Evolutionary conservation across 2,113 vertebrate genomes (phyloP).

Genomic region (Cyanoliseus patagonus): DNA sequence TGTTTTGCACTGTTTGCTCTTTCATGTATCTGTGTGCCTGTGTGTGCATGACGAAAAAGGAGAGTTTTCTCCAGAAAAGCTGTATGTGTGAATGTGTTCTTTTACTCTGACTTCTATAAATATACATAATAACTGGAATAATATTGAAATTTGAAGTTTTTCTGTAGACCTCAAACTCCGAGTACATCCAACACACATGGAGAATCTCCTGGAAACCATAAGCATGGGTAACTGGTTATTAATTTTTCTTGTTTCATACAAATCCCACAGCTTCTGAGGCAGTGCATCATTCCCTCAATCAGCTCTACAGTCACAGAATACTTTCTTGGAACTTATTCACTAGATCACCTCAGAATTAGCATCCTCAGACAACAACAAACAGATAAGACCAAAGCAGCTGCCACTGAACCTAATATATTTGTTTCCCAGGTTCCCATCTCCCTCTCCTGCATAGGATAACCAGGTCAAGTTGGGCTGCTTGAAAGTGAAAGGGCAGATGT

Average conservation of each 20-base stretch:
- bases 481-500: not conserved
- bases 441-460: not conserved
- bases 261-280: not conserved
- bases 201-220: not conserved
- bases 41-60: not conserved
- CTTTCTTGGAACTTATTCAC: not conserved
- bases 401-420: not conserved
- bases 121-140: not conserved
- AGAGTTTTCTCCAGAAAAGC: not conserved
- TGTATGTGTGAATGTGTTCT: not conserved
- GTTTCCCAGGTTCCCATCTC: not conserved
- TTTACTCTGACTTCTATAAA: constrained; percentile 1
- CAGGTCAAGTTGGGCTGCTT: not conserved
- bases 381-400: not conserved
- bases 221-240: not conserved
- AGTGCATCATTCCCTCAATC: not conserved
- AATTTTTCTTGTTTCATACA: not conserved
- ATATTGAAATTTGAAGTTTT: not conserved
- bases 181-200: not conserved
- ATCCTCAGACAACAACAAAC: not conserved
- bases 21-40: not conserved
- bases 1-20: constrained; percentile 2
- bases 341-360: not conserved
- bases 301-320: not conserved
- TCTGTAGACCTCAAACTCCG: not conserved